A percentile compares a stretch with the other conserved stretches of the same genome.
These are phyloP conservation scores for Varanus komodoensis DNA, from an alignment of 2,113 vertebrate species.

Conservation along the genomic window DNA sequence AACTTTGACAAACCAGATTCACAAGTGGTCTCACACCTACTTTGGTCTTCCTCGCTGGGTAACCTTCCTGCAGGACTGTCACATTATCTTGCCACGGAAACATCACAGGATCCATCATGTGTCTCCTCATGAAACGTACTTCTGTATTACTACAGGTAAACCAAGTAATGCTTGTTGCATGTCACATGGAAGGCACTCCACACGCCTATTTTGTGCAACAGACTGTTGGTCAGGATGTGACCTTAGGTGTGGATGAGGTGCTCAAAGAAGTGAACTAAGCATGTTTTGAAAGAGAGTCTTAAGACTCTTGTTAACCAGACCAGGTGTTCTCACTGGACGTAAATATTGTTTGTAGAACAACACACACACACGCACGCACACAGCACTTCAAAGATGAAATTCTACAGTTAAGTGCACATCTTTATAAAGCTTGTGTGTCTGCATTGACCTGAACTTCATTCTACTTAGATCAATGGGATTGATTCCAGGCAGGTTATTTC, in stretches of 20 bases:
- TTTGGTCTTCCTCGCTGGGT: conserved; percentile 94
- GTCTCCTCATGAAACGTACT: conserved; percentile 97
- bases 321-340: no score
- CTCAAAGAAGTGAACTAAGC: neutral
- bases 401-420: neutral
- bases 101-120: conserved; percentile 98
- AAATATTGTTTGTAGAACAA: neutral
- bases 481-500: neutral
- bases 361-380: no score
- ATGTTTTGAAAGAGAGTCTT: neutral
- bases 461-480: neutral
- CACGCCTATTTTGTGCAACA: neutral
- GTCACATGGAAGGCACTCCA: neutral
- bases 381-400: neutral
- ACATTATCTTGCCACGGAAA: conserved; percentile 94
- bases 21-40: conserved; percentile 99
- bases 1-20: conserved; percentile 99
- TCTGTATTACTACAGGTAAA: conserved; percentile 98
- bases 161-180: neutral
- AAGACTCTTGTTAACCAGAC: neutral
- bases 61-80: conserved; percentile 90
- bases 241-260: neutral
- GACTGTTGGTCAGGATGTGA: neutral
- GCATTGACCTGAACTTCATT: neutral
- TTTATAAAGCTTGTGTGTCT: neutral